These are phyloP conservation scores for Sebastiscus albofasciatus DNA, from an alignment of 2,797 vertebrate species.

Conservation along the genomic window DNA sequence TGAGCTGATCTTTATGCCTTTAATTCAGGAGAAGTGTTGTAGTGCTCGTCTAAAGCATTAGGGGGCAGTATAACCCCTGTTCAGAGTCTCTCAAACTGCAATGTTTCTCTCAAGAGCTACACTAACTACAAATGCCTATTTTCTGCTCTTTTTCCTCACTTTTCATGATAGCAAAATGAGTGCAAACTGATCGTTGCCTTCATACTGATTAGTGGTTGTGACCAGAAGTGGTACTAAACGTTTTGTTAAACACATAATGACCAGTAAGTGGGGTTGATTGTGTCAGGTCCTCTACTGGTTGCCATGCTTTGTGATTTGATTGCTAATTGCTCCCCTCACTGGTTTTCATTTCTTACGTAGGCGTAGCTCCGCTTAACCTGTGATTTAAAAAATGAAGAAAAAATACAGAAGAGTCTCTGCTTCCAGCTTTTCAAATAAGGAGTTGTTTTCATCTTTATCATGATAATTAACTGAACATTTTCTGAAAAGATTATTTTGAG, in stretches of 20 bases:
- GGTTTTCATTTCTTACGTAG: background rate
- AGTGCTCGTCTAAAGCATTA: slow-evolving; percentile 49
- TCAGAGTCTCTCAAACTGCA: background rate
- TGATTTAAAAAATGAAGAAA: background rate
- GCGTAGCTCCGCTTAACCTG: background rate
- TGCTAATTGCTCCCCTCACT: slow-evolving; percentile 34
- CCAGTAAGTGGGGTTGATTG: slow-evolving; percentile 49
- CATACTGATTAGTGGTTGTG: background rate
- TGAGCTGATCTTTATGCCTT: background rate
- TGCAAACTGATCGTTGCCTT: background rate
- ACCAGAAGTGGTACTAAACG: background rate
- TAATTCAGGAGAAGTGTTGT: slow-evolving; percentile 2
- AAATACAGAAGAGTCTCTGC: background rate
- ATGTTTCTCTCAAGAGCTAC: background rate
- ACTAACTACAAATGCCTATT: background rate
- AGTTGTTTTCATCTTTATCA: background rate
- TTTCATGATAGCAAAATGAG: background rate
- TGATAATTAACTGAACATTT: background rate
- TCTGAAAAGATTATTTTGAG: background rate
- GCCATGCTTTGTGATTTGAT: slow-evolving; percentile 50
- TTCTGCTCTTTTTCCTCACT: background rate
- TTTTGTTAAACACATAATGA: slow-evolving; percentile 45
- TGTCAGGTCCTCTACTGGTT: slow-evolving; percentile 52
- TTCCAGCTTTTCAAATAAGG: background rate
- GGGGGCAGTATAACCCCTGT: slow-evolving; percentile 69